A percentile compares a stretch with the other conserved stretches of the same genome.
phyloP scores from a whole-genome alignment of 2,797 vertebrate genomes.

The Huso huso region DNA sequence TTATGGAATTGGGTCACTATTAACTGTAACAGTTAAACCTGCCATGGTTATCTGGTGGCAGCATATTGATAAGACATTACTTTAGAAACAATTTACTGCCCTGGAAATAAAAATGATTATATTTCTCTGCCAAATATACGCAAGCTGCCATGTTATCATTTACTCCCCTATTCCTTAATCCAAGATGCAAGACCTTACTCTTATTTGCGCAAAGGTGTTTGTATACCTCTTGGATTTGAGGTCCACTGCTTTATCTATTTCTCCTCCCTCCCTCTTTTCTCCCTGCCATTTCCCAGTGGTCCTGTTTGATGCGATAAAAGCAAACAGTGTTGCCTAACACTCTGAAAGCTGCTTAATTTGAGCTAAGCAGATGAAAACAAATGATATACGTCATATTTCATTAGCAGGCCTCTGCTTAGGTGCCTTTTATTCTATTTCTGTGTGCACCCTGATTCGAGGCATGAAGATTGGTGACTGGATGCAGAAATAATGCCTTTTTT shows the following conservation, averaged over 20 bases:
- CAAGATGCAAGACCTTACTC: background rate
- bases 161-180: background rate
- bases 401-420: conserved; percentile 49
- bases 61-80: too few species aligned
- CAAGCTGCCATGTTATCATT: too few species aligned
- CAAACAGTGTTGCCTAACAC: conserved; percentile 62
- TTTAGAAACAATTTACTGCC: too few species aligned
- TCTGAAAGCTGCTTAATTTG: conserved; percentile 57
- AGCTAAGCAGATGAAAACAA: conserved; percentile 62
- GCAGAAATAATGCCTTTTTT: conserved; percentile 42
- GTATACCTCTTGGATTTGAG: background rate
- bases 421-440: conserved; percentile 48
- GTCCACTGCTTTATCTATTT: background rate
- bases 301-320: conserved; percentile 63
- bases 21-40: too few species aligned
- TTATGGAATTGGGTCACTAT: too few species aligned
- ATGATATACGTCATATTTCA: conserved; percentile 52
- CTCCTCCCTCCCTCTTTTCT: conserved; percentile 34
- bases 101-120: too few species aligned
- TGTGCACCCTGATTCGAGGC: conserved; percentile 58
- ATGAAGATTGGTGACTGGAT: conserved; percentile 63
- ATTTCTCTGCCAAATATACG: too few species aligned
- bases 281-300: conserved; percentile 33
- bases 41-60: too few species aligned
- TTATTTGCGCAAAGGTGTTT: background rate